A percentile compares a stretch with the other conserved stretches of the same genome.
Evolutionary conservation across 35 echinoderm and acorn worm species (phyloP).

Genomic region (Diadema setosum): DNA sequence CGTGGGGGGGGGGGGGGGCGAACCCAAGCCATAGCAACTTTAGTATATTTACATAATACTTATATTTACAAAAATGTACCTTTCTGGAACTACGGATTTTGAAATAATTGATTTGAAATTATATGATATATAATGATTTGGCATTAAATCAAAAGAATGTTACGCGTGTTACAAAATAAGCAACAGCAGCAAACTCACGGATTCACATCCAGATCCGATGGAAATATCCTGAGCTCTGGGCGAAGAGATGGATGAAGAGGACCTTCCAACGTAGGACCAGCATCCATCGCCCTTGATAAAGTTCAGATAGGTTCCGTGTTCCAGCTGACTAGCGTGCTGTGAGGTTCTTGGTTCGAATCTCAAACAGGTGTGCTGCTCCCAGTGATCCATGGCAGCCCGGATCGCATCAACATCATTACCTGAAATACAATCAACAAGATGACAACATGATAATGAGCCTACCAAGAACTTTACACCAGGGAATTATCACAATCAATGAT

Average conservation of each 20-base stretch:
- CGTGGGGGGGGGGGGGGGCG: too few relatives aligned
- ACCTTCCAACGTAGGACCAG: conserved; percentile 23
- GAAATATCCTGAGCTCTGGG: conserved; percentile 1
- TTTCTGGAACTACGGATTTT: neutral
- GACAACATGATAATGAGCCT: too few relatives aligned
- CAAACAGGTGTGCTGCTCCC: conserved; percentile 21
- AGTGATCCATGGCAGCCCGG: neutral
- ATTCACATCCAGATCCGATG: conserved; percentile 9
- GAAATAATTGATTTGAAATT: neutral
- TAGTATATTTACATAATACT: too few relatives aligned
- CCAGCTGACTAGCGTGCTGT: neutral
- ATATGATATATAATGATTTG: neutral
- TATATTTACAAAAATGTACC: too few relatives aligned
- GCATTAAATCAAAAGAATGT: neutral
- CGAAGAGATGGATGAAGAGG: too few relatives aligned
- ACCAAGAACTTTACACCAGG: neutral
- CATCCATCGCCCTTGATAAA: conserved; percentile 1
- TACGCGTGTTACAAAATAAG: neutral
- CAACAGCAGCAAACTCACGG: neutral
- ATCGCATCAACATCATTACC: neutral
- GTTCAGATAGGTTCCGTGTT: neutral
- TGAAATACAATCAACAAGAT: neutral
- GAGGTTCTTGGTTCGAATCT: neutral
- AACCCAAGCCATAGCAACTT: too few relatives aligned
- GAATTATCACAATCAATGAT: neutral